Evolutionary conservation across 2,797 vertebrate species (phyloP), one percentile per base, ranked within the genome.

Genomic region (Neosalanx taihuensis): DNA sequence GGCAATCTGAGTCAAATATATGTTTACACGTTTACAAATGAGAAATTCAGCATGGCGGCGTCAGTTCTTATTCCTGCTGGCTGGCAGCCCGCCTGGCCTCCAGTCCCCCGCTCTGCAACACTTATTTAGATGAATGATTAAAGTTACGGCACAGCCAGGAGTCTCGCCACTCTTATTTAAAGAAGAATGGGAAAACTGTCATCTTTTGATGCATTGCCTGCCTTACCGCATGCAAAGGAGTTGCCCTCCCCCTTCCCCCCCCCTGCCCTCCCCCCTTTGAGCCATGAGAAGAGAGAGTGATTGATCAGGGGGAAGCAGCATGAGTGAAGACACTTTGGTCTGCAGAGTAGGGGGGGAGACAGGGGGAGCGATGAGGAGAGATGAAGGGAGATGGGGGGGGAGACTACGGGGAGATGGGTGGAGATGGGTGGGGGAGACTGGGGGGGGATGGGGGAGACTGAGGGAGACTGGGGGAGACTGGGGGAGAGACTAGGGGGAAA

Each of bases 111-210:
- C 64, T 79, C 82, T 88, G 89, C 86, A 84, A 83, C 85, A 89
- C 84, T 92, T 93, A 92, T 93, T 92, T 91, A 93, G 92, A 92
- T 90, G 90, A 92, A 93, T 93, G 92, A 93, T 93, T 93, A 92
- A 93, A 93, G 90, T 92, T 92, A 88, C 88, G 85, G 85, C 89
- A 74, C 84, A 82, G 86, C 89, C 84, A 86, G 84, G 85, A 89
- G 85, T 86, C 90, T 83, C 89, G 82, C 84, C 72, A 78, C 87
- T 91, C 89, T 91, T 92, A 87, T 92, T 92, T 92, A 90, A 88
- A 86, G 85, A 86, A 89, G 89, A 92, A 93, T 89, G 86, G 89
- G 82, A 78, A 84, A 83, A 83, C 90, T 92, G 93, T 92, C 92
- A 92, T 92, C 85, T 90, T 90, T 89, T 94, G 92, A 93, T 92